Conservation (phyloP, 2,113 vertebrate species). For the Pachyramphus minor region DNA sequence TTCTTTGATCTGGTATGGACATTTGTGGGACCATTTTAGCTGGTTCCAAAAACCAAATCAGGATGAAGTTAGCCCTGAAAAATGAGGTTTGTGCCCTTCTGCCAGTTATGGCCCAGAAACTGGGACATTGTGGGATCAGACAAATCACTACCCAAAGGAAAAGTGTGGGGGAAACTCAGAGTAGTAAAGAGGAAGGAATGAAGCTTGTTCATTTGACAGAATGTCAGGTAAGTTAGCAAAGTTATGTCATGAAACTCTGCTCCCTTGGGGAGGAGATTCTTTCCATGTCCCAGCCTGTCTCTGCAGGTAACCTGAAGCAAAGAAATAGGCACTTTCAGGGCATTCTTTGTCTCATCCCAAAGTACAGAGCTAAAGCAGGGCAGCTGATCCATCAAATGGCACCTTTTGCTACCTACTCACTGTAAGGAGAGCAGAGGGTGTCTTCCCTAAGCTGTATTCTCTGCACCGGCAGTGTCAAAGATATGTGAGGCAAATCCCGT, state of each 20-base stretch:
- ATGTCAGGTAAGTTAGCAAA: not conserved
- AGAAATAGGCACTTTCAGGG: not conserved
- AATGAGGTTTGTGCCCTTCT: not conserved
- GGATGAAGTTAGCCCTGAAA: not conserved
- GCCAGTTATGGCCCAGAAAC: not conserved
- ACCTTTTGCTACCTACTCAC: not conserved
- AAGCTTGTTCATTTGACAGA: not conserved
- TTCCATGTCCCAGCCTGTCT: not conserved
- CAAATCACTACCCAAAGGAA: not conserved
- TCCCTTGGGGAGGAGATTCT: not conserved
- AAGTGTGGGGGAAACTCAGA: not conserved
- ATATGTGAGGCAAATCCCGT: not conserved
- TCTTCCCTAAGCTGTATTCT: not conserved
- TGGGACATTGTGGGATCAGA: not conserved
- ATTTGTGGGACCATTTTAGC: not conserved
- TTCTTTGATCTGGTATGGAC: not conserved
- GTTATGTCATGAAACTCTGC: not conserved
- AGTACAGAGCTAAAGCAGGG: fast-evolving
- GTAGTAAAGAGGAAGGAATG: not conserved
- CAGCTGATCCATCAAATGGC: not conserved
- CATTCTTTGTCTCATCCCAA: not conserved
- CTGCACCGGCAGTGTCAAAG: not conserved
- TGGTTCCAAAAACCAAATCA: not conserved
- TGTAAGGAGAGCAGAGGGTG: not conserved
- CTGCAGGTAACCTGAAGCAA: not conserved